Evolutionary conservation across 2,797 vertebrate genomes (phyloP).

Genomic region (Sebastes goodei): DNA sequence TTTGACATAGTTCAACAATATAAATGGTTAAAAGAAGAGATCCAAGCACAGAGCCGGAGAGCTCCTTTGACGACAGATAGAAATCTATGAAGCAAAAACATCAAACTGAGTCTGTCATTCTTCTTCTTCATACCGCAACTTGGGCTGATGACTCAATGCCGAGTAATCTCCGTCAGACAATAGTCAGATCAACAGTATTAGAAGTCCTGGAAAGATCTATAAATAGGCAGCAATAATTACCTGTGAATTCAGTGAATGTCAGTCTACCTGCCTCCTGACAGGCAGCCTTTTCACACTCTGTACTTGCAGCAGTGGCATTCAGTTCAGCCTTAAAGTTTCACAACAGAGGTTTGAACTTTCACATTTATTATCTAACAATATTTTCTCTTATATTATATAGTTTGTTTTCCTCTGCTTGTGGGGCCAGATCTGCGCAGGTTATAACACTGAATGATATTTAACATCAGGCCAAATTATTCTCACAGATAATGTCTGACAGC

Average conservation of each 20-base stretch:
- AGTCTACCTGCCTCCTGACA: constrained; percentile 15
- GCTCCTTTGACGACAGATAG: constrained; percentile 32
- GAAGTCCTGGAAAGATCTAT: constrained; percentile 45
- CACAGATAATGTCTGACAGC: neutral
- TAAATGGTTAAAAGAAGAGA: constrained; percentile 22
- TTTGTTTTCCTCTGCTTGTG: neutral
- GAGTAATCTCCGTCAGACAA: constrained; percentile 47
- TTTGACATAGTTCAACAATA: constrained; percentile 26
- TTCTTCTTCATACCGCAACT: constrained; percentile 25
- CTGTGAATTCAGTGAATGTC: constrained; percentile 28
- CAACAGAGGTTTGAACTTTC: neutral
- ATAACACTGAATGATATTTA: neutral
- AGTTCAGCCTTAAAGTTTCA: neutral
- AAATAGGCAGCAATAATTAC: constrained; percentile 54
- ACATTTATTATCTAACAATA: neutral
- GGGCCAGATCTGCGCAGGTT: neutral
- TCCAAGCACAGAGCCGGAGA: neutral
- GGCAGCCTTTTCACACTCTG: neutral
- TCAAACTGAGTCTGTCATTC: constrained; percentile 44
- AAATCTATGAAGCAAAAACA: constrained; percentile 43
- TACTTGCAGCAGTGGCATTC: neutral
- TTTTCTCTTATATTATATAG: neutral
- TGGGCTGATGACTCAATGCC: constrained; percentile 5
- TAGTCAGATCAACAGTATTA: constrained; percentile 46
- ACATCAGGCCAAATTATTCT: neutral